These are phyloP conservation scores for Noctua comes DNA, from an alignment of 2,888 invertebrate species.

Conservation along the genomic window DNA sequence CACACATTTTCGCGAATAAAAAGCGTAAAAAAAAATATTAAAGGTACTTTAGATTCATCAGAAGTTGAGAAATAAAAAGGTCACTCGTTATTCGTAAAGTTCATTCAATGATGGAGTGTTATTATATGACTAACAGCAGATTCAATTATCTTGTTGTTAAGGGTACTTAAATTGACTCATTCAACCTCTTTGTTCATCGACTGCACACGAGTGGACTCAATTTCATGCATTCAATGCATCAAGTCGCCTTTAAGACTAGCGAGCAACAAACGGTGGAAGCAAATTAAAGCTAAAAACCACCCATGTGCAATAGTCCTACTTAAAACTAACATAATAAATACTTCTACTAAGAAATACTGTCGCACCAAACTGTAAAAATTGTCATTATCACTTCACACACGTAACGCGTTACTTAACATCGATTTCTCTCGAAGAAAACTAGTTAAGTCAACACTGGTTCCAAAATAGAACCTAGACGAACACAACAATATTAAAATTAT, in stretches of 20 bases:
- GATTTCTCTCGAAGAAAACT: constrained; percentile 63
- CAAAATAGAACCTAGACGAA: constrained; percentile 43
- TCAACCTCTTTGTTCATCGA: constrained; percentile 50
- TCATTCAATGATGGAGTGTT: constrained; percentile 43
- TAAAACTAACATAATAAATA: constrained; percentile 59
- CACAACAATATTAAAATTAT: constrained; percentile 24
- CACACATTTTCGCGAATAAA: constrained; percentile 39
- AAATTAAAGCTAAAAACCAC: constrained; percentile 58
- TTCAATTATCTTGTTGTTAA: constrained; percentile 50
- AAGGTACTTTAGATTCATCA: constrained; percentile 3
- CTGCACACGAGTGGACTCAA: constrained; percentile 48
- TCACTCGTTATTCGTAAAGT: constrained; percentile 51
- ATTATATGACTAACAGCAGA: constrained; percentile 40
- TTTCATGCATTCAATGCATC: constrained; percentile 40
- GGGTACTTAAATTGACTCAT: constrained; percentile 59
- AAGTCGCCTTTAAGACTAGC: constrained; percentile 47
- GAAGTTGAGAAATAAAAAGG: constrained; percentile 33
- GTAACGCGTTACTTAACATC: constrained; percentile 54
- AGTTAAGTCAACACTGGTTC: constrained; percentile 36
- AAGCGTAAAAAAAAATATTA: constrained; percentile 42
- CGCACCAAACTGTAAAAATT: constrained; percentile 47
- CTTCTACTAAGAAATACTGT: constrained; percentile 55
- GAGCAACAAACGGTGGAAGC: constrained; percentile 56
- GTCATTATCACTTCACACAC: constrained; percentile 59
- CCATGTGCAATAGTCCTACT: constrained; percentile 46